Percentiles rank a stretch among this genome's conserved stretches.
Conservation (phyloP, 2,113 vertebrate species). For the Ceyx melanurus region DNA sequence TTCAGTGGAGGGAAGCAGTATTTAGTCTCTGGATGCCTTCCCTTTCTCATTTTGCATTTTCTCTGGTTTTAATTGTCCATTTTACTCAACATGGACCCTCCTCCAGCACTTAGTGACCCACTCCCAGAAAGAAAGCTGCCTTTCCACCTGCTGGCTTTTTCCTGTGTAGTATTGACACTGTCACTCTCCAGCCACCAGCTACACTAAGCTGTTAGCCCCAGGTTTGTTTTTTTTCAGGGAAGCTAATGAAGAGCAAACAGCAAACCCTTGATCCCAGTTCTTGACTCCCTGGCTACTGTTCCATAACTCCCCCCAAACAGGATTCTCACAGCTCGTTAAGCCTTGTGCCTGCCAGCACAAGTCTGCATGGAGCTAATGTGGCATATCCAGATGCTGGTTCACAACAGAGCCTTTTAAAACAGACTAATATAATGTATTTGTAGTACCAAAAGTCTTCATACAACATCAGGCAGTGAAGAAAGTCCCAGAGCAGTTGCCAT, state of each 20-base stretch:
- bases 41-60: background rate
- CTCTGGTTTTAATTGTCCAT: background rate
- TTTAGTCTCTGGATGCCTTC: background rate
- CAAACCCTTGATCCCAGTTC: background rate
- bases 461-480: background rate
- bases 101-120: background rate
- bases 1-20: too few relatives aligned
- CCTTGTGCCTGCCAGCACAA: fast-evolving
- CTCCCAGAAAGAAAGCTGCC: background rate
- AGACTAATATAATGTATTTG: fast-evolving
- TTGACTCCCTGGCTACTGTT: background rate
- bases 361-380: background rate
- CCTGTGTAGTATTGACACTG: background rate
- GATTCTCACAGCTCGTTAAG: background rate
- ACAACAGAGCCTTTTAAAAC: background rate
- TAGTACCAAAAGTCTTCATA: background rate
- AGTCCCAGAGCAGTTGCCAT: fast-evolving
- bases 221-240: background rate
- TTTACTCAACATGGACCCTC: fast-evolving
- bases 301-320: background rate
- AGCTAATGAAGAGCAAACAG: background rate
- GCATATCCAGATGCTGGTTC: background rate
- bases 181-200: background rate
- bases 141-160: background rate
- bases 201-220: background rate